Percentiles rank a stretch among this genome's conserved stretches.
Evolutionary conservation across 37 sponge, comb jelly and placozoan genomes (phyloP).

Genomic region (Spongilla lacustris): DNA sequence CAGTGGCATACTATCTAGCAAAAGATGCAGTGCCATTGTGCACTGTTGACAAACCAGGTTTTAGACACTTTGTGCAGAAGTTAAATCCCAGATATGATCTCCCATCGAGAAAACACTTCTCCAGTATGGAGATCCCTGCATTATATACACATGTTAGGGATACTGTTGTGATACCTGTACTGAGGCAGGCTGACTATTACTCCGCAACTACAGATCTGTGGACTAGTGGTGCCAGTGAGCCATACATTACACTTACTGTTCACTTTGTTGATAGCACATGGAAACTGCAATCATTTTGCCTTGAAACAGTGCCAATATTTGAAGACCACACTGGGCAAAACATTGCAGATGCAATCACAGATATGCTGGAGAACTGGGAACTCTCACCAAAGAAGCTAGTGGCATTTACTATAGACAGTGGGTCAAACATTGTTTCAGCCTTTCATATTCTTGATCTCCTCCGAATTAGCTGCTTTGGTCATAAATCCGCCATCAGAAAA

Average conservation of each 20-base stretch:
- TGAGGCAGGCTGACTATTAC: too few species aligned
- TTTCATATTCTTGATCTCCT: constrained; percentile 14
- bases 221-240: constrained; percentile 20
- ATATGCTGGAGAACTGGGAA: constrained; percentile 17
- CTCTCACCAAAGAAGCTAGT: constrained; percentile 5
- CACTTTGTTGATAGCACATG: constrained; percentile 37
- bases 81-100: too few species aligned
- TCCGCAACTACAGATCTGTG: constrained; percentile 29
- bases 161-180: too few species aligned
- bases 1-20: too few species aligned
- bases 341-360: constrained; percentile 19
- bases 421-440: constrained; percentile 35
- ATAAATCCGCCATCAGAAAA: constrained; percentile 38
- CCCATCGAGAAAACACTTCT: too few species aligned
- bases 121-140: too few species aligned
- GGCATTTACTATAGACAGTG: constrained; percentile 43
- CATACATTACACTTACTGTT: constrained; percentile 34
- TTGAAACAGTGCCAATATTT: constrained; percentile 14
- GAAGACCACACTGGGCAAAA: constrained; percentile 56
- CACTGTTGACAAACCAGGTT: too few species aligned
- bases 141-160: too few species aligned
- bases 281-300: constrained; percentile 27
- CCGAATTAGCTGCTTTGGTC: constrained; percentile 43
- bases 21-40: too few species aligned
- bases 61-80: too few species aligned